These are phyloP conservation scores for Zoanthus solanderi DNA, from an alignment of 92 coral and sea anemone species.

Conservation along the genomic window DNA sequence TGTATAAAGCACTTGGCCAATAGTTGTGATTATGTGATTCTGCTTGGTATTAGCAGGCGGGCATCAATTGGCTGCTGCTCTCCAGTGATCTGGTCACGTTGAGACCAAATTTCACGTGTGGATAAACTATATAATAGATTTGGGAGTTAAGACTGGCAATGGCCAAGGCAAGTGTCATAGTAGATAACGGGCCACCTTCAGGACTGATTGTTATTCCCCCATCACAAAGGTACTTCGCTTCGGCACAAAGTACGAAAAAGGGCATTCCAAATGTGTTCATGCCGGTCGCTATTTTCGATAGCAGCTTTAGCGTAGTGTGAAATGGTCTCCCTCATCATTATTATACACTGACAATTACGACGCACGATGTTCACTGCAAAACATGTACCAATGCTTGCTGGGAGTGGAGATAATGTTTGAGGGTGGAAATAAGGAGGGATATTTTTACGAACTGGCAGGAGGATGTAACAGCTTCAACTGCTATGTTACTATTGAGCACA, in stretches of 20 bases:
- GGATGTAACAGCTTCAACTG: slow-evolving; percentile 43
- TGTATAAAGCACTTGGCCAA: slow-evolving; percentile 30
- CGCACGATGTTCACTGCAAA: slow-evolving; percentile 43
- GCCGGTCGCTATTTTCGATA: background rate
- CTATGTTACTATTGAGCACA: slow-evolving; percentile 47
- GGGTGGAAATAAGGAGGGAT: slow-evolving; percentile 52
- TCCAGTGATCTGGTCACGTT: slow-evolving; percentile 52
- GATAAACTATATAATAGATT: slow-evolving; percentile 42
- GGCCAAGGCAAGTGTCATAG: background rate
- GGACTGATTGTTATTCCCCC: background rate
- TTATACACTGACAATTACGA: slow-evolving; percentile 44
- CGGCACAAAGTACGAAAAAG: background rate
- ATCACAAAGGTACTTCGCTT: background rate
- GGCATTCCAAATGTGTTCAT: background rate
- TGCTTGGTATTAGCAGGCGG: slow-evolving; percentile 11
- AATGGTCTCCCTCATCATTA: slow-evolving; percentile 36
- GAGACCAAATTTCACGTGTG: slow-evolving; percentile 75
- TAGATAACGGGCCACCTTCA: slow-evolving; percentile 14
- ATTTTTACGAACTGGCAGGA: slow-evolving; percentile 32
- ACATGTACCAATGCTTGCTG: slow-evolving; percentile 45
- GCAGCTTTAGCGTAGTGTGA: background rate
- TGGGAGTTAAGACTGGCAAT: slow-evolving; percentile 12
- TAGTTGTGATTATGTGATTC: slow-evolving; percentile 19
- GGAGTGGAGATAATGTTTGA: slow-evolving; percentile 19
- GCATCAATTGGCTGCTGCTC: slow-evolving; percentile 38